phyloP scores from a whole-genome alignment of 2,888 invertebrate species.

The Mylabris sibirica region DNA sequence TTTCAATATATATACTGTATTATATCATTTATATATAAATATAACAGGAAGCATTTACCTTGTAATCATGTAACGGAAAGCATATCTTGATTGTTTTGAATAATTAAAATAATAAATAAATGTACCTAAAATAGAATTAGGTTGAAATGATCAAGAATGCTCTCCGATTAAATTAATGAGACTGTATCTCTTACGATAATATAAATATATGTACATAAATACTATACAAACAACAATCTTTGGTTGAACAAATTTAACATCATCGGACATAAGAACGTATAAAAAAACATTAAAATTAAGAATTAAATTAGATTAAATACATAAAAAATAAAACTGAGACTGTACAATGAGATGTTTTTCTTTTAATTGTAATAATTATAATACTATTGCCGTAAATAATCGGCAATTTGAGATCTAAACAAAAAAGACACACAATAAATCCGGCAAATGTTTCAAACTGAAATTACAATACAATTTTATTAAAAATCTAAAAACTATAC shows the following conservation, averaged over 20 bases:
- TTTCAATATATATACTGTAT: background rate
- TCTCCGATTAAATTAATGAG: constrained; percentile 25
- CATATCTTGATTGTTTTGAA: constrained; percentile 24
- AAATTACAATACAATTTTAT: constrained; percentile 28
- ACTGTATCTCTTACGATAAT: constrained; percentile 39
- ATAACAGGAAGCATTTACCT: constrained; percentile 61
- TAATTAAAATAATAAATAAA: constrained; percentile 14
- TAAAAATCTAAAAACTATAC: constrained; percentile 41
- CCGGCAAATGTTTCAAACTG: constrained; percentile 18
- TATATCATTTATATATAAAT: constrained; percentile 43
- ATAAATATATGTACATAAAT: constrained; percentile 57
- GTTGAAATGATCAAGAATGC: constrained; percentile 22
- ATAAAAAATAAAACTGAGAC: constrained; percentile 37
- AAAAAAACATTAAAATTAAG: constrained; percentile 31
- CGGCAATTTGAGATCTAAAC: constrained; percentile 24
- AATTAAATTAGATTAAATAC: constrained; percentile 11
- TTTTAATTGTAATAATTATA: constrained; percentile 36
- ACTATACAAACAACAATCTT: constrained; percentile 60
- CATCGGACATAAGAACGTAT: constrained; percentile 26
- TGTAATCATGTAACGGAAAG: constrained; percentile 43
- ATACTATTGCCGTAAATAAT: constrained; percentile 23
- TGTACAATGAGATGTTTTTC: constrained; percentile 43
- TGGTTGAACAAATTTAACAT: constrained; percentile 53
- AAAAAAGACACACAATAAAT: constrained; percentile 16
- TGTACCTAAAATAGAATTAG: constrained; percentile 6